phyloP scores from a whole-genome alignment of 2,113 vertebrate genomes.

The Spea multiplicata region DNA sequence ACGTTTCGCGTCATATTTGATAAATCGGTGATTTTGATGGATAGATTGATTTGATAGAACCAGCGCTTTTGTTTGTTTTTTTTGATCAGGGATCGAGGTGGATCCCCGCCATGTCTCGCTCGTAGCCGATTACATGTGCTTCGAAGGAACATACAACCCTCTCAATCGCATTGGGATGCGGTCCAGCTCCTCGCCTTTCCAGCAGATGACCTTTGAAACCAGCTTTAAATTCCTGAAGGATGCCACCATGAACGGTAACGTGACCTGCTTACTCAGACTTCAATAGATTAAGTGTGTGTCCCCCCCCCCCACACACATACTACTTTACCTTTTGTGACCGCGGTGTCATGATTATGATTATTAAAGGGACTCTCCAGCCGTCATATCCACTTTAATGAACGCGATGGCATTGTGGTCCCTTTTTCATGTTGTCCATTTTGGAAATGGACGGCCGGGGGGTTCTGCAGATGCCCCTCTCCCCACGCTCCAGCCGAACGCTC shows the following conservation, averaged over 20 bases:
- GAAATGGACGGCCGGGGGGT: no score
- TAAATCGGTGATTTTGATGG: background rate
- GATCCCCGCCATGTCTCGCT: conserved; percentile 93
- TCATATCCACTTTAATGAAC: no score
- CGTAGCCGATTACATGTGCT: conserved; percentile 98
- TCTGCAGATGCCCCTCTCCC: no score
- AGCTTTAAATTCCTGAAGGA: conserved; percentile 95
- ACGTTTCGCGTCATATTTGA: conserved; percentile 33
- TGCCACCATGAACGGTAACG: conserved; percentile 81
- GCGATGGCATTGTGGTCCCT: no score
- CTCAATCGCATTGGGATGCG: conserved; percentile 85
- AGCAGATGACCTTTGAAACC: conserved; percentile 98
- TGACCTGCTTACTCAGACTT: no score
- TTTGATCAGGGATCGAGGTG: conserved; percentile 79
- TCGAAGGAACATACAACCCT: conserved; percentile 89
- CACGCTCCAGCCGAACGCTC: no score
- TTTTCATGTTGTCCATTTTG: no score
- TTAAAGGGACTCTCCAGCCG: no score
- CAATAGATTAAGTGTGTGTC: no score
- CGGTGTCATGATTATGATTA: no score
- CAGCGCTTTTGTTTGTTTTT: background rate
- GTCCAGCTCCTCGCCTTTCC: conserved; percentile 90
- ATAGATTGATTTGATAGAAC: background rate
- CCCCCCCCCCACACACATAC: no score
- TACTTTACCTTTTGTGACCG: no score